Evolutionary conservation across 2,113 vertebrate genomes (phyloP).

Genomic region (Heloderma charlesbogerti): DNA sequence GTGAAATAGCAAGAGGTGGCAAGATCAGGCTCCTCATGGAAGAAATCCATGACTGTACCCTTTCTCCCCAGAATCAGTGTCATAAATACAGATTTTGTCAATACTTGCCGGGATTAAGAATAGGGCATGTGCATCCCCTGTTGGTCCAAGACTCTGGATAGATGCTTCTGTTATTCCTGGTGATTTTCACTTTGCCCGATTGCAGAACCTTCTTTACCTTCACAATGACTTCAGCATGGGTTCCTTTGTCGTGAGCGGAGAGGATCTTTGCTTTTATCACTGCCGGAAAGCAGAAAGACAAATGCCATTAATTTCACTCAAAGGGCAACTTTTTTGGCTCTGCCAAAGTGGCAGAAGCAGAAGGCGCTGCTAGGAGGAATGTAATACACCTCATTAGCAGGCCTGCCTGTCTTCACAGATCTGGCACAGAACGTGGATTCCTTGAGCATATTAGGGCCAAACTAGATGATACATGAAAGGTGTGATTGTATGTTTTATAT

Average conservation of each 20-base stretch:
- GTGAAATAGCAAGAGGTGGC: background rate
- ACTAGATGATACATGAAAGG: background rate
- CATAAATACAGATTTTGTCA: constrained; percentile 15
- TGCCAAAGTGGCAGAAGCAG: constrained; percentile 4
- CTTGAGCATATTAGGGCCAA: background rate
- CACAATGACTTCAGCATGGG: constrained; percentile 87
- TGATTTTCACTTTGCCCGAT: constrained; percentile 78
- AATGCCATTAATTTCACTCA: constrained; percentile 20
- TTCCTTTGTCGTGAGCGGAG: constrained; percentile 92
- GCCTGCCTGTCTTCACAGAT: background rate
- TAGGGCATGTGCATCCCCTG: constrained; percentile 89
- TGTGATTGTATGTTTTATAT: background rate
- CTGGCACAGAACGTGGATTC: background rate
- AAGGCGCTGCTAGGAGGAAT: constrained; percentile 7
- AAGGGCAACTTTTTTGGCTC: background rate
- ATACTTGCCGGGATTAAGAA: constrained; percentile 88
- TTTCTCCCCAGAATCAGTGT: background rate
- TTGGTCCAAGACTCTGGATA: constrained; percentile 91
- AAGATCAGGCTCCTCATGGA: no score
- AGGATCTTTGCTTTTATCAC: constrained; percentile 90
- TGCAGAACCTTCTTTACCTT: constrained; percentile 88
- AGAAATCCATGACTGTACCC: background rate
- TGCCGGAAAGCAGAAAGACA: constrained; percentile 54
- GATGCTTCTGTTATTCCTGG: constrained; percentile 81
- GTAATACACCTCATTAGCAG: background rate